Conservation (phyloP, 2,113 vertebrate genomes). For the Zeus faber region DNA sequence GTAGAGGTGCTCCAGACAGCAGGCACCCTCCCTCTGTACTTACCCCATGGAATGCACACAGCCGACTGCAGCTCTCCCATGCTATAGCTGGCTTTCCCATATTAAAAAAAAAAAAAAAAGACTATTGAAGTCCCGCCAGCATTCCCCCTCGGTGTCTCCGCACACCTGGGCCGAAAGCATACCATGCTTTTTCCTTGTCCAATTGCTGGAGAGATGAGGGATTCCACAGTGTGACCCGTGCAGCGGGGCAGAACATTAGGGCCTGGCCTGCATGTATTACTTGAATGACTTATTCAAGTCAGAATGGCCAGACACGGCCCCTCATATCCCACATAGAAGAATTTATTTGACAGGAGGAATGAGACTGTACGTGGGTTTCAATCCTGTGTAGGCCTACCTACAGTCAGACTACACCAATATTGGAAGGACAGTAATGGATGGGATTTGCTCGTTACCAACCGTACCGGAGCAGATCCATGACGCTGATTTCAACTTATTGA, state of each 20-base stretch:
- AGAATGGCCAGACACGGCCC: too few species aligned
- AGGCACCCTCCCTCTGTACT: constrained; percentile 40
- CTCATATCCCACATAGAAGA: too few species aligned
- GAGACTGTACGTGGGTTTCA: too few species aligned
- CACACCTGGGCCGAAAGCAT: constrained; percentile 53
- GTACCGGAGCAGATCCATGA: too few species aligned
- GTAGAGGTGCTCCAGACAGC: constrained; percentile 26
- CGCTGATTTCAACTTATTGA: too few species aligned
- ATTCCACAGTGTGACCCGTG: constrained; percentile 29
- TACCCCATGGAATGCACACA: constrained; percentile 38
- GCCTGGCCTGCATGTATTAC: constrained; percentile 26
- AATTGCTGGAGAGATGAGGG: constrained; percentile 13
- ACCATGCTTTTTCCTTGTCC: constrained; percentile 9
- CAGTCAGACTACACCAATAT: too few species aligned
- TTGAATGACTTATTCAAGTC: too few species aligned
- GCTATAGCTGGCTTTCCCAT: constrained; percentile 10
- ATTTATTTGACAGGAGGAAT: too few species aligned
- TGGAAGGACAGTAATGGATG: too few species aligned
- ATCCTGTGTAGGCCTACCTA: too few species aligned
- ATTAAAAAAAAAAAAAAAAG: constrained; percentile 16
- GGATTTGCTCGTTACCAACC: too few species aligned
- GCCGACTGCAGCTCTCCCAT: constrained; percentile 17
- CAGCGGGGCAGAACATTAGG: constrained; percentile 38
- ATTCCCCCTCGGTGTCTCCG: constrained; percentile 27
- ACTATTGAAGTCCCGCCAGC: constrained; percentile 34